Evolutionary conservation across 2,888 invertebrate species (phyloP), one percentile per base, ranked within the genome.

Genomic region (Archips crataeganus): DNA sequence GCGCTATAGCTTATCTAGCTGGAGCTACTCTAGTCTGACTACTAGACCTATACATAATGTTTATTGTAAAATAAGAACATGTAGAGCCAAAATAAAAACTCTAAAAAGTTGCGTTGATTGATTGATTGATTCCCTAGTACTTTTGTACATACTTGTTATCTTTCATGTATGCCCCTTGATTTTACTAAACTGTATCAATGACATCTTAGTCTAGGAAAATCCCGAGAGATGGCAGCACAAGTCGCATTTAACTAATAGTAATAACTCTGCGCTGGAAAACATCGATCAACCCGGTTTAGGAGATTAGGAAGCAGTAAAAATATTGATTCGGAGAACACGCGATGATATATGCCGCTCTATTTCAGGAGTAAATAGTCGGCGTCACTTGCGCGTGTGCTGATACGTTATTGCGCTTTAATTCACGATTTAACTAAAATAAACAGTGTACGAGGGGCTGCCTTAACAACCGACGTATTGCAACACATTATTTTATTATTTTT

Each of bases 321-420:
- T 49, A 60, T 60, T 60, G 32, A 71, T 66, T 42, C 65, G 32
- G 23, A 39, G 49, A 60, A 59, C 60, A 15, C 54, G 42, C n/a
- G 51, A 63, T 10, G 70, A 42, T 57, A 34, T 61, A 72, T 11
- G 71, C 49, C 9, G 61, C 3, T 47, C 63, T 73, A 73, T 73
- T 73, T 73, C 68, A 36, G 61, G 73, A 68, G 47, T 32, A 47
- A 63, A 64, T 49, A 23, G 54, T 63, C 49, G 49, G 68, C 68
- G 34, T 8, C 49, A 32, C 3, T 3, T 57, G 57, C 57, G 57
- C 57, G 57, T 57, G 57, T 32, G 57, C 57, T 5, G 57, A 9
- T 8, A 36, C 39, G 59, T 68, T 70, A 70, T 72, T 68, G 63
- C 68, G 68, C 59, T 59, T 47, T 68, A 32, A 63, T 64, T 59